A percentile compares a stretch with the other conserved stretches of the same genome.
Conservation (phyloP, 2,888 invertebrate species). For the Cheilosia variabilis region DNA sequence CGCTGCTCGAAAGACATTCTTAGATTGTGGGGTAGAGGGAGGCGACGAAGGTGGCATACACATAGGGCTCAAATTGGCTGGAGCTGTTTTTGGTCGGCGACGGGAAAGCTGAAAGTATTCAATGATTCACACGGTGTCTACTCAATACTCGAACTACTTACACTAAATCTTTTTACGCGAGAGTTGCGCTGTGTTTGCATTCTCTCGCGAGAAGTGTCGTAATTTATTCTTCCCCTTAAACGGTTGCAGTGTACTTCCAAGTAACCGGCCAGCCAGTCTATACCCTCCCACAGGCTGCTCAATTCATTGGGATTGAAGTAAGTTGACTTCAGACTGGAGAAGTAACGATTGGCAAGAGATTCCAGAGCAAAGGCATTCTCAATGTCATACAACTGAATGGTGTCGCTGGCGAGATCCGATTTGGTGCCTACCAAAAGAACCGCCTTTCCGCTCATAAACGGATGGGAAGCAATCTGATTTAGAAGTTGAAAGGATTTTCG, state of each 20-base stretch:
- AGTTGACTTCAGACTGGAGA: constrained; percentile 75
- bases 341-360: constrained; percentile 77
- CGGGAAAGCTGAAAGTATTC: constrained; percentile 13
- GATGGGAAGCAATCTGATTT: constrained; percentile 77
- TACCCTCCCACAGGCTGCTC: constrained; percentile 47
- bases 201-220: constrained; percentile 16
- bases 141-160: constrained; percentile 11
- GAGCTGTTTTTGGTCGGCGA: constrained; percentile 59
- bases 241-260: constrained; percentile 12
- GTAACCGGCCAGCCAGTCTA: constrained; percentile 39
- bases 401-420: constrained; percentile 77
- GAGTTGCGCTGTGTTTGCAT: not conserved
- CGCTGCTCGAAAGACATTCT: constrained; percentile 33
- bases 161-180: not conserved
- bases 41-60: not conserved
- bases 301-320: constrained; percentile 40
- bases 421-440: constrained; percentile 80
- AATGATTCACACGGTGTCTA: not conserved
- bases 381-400: constrained; percentile 81
- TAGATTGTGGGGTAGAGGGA: not conserved
- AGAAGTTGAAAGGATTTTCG: constrained; percentile 77
- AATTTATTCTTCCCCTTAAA: constrained; percentile 31
- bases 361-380: constrained; percentile 80
- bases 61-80: constrained; percentile 16
- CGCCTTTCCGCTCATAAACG: constrained; percentile 79